Evolutionary conservation across 2,113 vertebrate genomes (phyloP), one percentile per base, ranked within the genome.

Genomic region (Cyanistes caeruleus): DNA sequence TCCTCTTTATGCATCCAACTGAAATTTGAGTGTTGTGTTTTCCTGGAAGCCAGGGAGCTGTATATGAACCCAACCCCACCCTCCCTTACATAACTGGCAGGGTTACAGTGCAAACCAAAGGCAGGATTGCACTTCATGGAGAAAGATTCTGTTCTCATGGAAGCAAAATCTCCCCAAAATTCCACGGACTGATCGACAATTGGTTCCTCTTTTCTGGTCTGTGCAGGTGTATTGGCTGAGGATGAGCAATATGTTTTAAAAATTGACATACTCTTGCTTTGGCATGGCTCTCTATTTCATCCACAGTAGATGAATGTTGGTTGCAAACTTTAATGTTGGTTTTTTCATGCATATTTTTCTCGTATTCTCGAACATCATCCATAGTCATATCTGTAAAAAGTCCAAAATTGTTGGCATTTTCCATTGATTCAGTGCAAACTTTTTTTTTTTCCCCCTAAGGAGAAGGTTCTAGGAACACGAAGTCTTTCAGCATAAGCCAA

Each of bases 241-340:
- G 89, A 75, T 62, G 97, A 97, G 95, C 97, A 95, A 97, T 96
- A 97, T 35, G 95, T 89, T 98, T 97, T 49, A 97, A 98, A 97
- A 96, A 90, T 83, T 72, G 97, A 99, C 99, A 98, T 99, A 99
- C 99, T 97, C 99, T 99, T 98, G 98, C 98, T 98, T 98, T 98
- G 98, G 98, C 98, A 98, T 98, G 98, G 98, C 98, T 99, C 98
- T 98, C 98, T 99, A 99, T 98, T 98, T 98, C 99, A 99, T 99
- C 99, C 98, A 98, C 98, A 98, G 99, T 97, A 98, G 99, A 98
- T 97, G 98, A 98, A 98, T 98, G 99, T 96, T 99, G 99, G 98
- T 98, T 98, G 98, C 99, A 99, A 99, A 99, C 99, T 99, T 99
- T 99, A 98, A 99, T 99, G 99, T 99, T 99, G 98, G 99, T 99